Evolutionary conservation across 2,797 vertebrate species (phyloP), one percentile per base, ranked within the genome.

Genomic region (Tokudaia tokunoshimensis): DNA sequence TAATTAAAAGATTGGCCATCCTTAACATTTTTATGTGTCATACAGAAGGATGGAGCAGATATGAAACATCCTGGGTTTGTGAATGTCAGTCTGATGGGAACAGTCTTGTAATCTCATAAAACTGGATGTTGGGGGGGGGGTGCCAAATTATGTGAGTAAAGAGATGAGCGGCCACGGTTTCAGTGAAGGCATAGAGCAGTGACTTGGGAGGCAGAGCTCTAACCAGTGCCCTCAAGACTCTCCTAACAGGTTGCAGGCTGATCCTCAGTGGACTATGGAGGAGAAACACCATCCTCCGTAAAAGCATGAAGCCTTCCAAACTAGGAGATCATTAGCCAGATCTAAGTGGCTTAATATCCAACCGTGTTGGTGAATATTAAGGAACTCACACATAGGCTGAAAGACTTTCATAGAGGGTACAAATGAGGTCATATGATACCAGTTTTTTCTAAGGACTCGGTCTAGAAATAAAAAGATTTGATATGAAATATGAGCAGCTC

Each of bases 391-490:
- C 29, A 34, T 3, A 44, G 80, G 11, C 70, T 44, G 6, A 82
- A 92, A 20, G 50, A 72, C 92, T 95, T 84, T 90, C 10, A 11
- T 2, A 59, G n/a, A 31, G 24, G 26, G 6, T 74, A 44, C 65
- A 95, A 95, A 95, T 86, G n/a, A 8, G 72, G 34, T 52, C 80
- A 81, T 31, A 57, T 8, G 75, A 89, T 20, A 44, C 24, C 82
- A 95, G 31, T 14, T 86, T 20, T 44, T 75, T 57, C 70, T 20
- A 78, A 91, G 12, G n/a, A 34, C 67, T 91, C 41, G 61, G 63
- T 88, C 74, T 96, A 86, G 63, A 94, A 88, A 86, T 72, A 82
- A 89, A 59, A 97, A 78, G 31, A 29, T 2, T 85, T 79, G 31
- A 81, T 2, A 20, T 11, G 31, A 84, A 96, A 88, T 89, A 93